Percentiles rank a stretch among this genome's conserved stretches.
Conservation (phyloP, 1,140 invertebrate genomes). For the Bombus haemorrhoidalis region DNA sequence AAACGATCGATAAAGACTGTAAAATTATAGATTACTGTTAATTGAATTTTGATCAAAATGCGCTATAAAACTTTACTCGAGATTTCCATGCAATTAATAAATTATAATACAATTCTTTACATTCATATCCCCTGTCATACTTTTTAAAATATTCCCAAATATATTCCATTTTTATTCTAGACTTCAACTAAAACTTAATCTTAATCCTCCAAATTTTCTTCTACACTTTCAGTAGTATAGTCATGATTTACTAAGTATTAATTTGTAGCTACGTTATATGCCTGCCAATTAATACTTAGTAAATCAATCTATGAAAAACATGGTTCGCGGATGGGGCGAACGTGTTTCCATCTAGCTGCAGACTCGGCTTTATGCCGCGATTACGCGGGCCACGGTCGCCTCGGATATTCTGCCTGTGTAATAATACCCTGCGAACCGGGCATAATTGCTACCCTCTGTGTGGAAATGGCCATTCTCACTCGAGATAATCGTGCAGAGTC, state of each 20-base stretch:
- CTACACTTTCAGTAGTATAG: too few relatives aligned
- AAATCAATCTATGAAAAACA: slow-evolving; percentile 68
- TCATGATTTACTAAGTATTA: too few relatives aligned
- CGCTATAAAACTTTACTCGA: too few relatives aligned
- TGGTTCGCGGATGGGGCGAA: neutral
- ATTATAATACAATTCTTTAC: neutral
- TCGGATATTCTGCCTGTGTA: slow-evolving; percentile 62
- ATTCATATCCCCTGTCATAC: neutral
- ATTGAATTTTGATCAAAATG: too few relatives aligned
- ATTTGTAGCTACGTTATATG: neutral
- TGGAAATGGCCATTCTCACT: slow-evolving; percentile 76
- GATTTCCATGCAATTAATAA: too few relatives aligned
- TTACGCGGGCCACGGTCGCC: slow-evolving; percentile 65
- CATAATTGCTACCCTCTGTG: slow-evolving; percentile 75
- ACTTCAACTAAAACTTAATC: neutral
- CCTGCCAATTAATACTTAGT: slow-evolving; percentile 74
- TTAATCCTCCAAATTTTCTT: neutral
- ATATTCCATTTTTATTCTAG: neutral
- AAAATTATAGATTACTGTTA: too few relatives aligned
- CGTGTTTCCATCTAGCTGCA: neutral
- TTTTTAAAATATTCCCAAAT: neutral
- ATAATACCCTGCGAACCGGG: slow-evolving; percentile 73
- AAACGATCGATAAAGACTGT: too few relatives aligned
- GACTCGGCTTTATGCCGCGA: slow-evolving; percentile 67
- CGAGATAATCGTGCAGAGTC: slow-evolving; percentile 75